These are phyloP conservation scores for Aphidoletes aphidimyza DNA, from an alignment of 2,888 invertebrate species.

Conservation along the genomic window DNA sequence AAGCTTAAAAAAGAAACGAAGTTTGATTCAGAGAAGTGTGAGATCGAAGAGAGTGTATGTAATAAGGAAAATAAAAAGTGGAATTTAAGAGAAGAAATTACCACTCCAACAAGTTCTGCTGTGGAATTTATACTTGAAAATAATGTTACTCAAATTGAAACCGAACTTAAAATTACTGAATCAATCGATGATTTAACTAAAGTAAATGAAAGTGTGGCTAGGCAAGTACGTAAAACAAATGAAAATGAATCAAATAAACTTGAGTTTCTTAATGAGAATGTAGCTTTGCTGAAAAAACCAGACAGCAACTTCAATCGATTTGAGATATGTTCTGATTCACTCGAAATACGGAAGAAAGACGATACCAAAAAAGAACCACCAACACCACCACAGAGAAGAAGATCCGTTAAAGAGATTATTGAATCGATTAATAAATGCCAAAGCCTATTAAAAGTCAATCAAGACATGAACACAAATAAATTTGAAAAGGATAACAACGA, in stretches of 20 bases:
- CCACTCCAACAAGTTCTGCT: slow-evolving; percentile 53
- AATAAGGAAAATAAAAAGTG: background rate
- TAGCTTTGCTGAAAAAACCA: background rate
- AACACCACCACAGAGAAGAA: slow-evolving; percentile 56
- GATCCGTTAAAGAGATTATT: slow-evolving; percentile 62
- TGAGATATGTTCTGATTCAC: no score
- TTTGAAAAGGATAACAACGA: background rate
- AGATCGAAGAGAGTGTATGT: no score
- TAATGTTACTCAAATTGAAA: background rate
- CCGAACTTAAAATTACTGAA: slow-evolving; percentile 58
- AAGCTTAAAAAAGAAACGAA: background rate
- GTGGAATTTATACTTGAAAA: slow-evolving; percentile 55
- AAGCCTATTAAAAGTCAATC: slow-evolving; percentile 63
- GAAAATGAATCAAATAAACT: background rate
- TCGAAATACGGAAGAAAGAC: slow-evolving; percentile 6
- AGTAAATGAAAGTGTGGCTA: slow-evolving; percentile 23
- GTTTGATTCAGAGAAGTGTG: background rate
- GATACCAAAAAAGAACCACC: slow-evolving; percentile 27
- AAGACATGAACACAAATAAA: slow-evolving; percentile 56
- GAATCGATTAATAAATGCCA: slow-evolving; percentile 66
- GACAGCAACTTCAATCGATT: no score
- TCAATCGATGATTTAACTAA: slow-evolving; percentile 58
- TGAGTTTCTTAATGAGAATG: no score
- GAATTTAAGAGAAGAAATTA: background rate
- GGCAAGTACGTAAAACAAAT: no score